phyloP scores from a whole-genome alignment of 2,888 invertebrate genomes.

The Lepidochrysops patricia region DNA sequence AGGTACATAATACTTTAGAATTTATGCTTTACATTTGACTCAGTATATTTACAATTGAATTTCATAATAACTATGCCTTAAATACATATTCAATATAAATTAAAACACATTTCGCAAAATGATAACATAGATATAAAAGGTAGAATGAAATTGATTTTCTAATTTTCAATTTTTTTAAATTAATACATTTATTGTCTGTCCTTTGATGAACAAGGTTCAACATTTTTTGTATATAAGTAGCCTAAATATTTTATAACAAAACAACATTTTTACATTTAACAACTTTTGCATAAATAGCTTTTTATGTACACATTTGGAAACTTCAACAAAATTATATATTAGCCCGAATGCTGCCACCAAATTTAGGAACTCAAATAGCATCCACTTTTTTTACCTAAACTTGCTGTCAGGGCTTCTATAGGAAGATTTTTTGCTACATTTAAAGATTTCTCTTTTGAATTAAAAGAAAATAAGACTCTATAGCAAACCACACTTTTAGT shows the following conservation, averaged over 20 bases:
- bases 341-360: neutral
- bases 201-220: slow-evolving; percentile 38
- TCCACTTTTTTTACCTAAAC: neutral
- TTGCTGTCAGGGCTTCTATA: neutral
- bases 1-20: slow-evolving; percentile 59
- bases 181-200: slow-evolving; percentile 43
- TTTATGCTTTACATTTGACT: slow-evolving; percentile 48
- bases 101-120: slow-evolving; percentile 25
- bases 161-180: slow-evolving; percentile 28
- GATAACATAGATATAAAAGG: slow-evolving; percentile 17
- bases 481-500: neutral
- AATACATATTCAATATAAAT: slow-evolving; percentile 22
- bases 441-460: neutral
- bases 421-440: neutral
- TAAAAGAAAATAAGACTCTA: neutral
- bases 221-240: slow-evolving; percentile 24
- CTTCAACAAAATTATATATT: neutral
- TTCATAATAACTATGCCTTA: slow-evolving; percentile 17
- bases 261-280: slow-evolving; percentile 11
- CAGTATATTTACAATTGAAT: slow-evolving; percentile 15
- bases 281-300: slow-evolving; percentile 7
- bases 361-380: neutral
- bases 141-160: slow-evolving; percentile 23
- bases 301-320: neutral
- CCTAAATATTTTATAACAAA: slow-evolving; percentile 17